These are phyloP conservation scores for Bruchidius siliquastri DNA, from an alignment of 2,888 invertebrate genomes.

Conservation along the genomic window DNA sequence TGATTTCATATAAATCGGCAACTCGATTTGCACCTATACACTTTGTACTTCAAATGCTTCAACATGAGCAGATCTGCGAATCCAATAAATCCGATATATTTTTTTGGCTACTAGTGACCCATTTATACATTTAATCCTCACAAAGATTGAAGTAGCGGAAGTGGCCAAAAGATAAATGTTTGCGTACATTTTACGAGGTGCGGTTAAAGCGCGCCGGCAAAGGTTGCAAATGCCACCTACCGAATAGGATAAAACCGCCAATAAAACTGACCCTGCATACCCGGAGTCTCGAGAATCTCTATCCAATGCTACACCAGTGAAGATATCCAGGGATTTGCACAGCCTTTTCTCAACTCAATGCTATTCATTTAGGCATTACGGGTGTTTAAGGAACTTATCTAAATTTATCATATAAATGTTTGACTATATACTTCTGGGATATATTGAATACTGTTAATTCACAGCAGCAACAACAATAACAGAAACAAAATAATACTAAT, in stretches of 20 bases:
- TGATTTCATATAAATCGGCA: too few relatives aligned
- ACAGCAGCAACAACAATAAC: too few relatives aligned
- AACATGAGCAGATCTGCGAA: neutral
- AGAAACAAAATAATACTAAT: too few relatives aligned
- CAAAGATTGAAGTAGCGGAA: neutral
- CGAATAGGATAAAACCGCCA: slow-evolving; percentile 20
- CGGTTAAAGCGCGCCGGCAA: slow-evolving; percentile 15
- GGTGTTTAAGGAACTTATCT: neutral
- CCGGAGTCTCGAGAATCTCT: neutral
- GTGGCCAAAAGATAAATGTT: slow-evolving; percentile 21
- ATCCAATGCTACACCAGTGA: neutral
- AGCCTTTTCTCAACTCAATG: neutral
- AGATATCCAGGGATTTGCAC: neutral
- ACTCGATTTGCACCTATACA: too few relatives aligned
- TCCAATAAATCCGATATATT: neutral
- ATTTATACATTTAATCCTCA: neutral
- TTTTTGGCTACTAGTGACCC: neutral
- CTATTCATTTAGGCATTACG: neutral
- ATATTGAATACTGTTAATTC: too few relatives aligned
- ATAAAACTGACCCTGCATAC: slow-evolving; percentile 16
- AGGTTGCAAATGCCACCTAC: slow-evolving; percentile 26
- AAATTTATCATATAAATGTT: neutral
- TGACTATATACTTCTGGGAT: too few relatives aligned
- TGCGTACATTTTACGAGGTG: slow-evolving; percentile 29
- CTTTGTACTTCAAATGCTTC: too few relatives aligned